Evolutionary conservation across 2,113 vertebrate genomes (phyloP).

Genomic region (Hippopotamus amphibius): DNA sequence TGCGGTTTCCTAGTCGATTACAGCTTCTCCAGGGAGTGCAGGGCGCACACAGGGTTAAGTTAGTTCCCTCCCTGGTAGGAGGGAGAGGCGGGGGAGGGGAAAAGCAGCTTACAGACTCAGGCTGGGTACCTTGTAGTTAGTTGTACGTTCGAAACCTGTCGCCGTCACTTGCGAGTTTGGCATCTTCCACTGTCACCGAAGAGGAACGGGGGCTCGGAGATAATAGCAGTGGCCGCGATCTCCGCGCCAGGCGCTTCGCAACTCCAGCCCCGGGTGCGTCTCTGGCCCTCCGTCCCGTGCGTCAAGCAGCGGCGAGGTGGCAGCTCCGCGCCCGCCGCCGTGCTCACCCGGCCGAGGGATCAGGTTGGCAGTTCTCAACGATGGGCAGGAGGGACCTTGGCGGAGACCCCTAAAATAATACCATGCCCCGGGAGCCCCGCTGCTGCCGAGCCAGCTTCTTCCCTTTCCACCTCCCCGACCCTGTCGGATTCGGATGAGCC

Average conservation of each 20-base stretch:
- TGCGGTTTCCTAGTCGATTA: slow-evolving; percentile 26
- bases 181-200: slow-evolving; percentile 64
- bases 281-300: fast-evolving
- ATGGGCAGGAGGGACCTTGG: slow-evolving; percentile 85
- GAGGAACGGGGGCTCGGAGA: slow-evolving; percentile 76
- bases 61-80: slow-evolving; percentile 74
- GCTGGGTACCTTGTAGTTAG: slow-evolving; percentile 70
- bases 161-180: slow-evolving; percentile 74
- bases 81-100: slow-evolving; percentile 73
- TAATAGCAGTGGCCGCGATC: slow-evolving; percentile 52
- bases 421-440: slow-evolving; percentile 86
- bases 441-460: slow-evolving; percentile 77
- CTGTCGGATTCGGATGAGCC: slow-evolving; percentile 88
- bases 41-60: slow-evolving; percentile 86
- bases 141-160: slow-evolving; percentile 79
- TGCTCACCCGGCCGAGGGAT: slow-evolving; percentile 53
- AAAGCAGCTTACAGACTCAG: slow-evolving; percentile 27
- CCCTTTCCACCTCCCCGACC: slow-evolving; percentile 87
- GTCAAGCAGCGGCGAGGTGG: background rate
- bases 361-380: slow-evolving; percentile 77
- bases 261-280: background rate
- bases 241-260: slow-evolving; percentile 5
- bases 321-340: slow-evolving; percentile 45
- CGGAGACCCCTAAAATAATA: slow-evolving; percentile 87
- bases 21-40: background rate